Percentiles rank a stretch among this genome's conserved stretches.
Conservation (phyloP, 2,888 invertebrate genomes). For the Muscina levida region DNA sequence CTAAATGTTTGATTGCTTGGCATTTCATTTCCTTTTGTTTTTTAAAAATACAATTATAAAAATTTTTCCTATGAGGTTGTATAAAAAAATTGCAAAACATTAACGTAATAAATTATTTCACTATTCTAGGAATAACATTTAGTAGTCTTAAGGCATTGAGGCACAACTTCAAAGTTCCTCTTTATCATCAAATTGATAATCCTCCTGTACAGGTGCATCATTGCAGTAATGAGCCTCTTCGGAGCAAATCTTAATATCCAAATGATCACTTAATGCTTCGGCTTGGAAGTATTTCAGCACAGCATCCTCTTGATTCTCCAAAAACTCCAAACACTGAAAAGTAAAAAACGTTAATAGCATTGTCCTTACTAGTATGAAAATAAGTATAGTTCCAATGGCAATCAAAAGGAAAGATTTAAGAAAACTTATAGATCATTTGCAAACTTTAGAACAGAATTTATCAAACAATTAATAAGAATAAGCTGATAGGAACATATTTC, state of each 20-base stretch:
- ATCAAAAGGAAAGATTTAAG: too few species aligned
- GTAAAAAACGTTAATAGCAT: conserved; percentile 10
- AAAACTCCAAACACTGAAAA: conserved; percentile 75
- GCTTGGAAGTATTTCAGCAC: conserved; percentile 77
- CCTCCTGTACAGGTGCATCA: conserved; percentile 77
- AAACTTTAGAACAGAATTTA: too few species aligned
- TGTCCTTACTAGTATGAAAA: neutral
- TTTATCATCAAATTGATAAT: conserved; percentile 76
- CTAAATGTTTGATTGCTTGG: too few species aligned
- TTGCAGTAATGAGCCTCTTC: conserved; percentile 81
- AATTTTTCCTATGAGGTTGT: neutral
- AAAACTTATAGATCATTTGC: too few species aligned
- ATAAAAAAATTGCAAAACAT: conserved; percentile 46
- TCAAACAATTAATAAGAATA: too few species aligned
- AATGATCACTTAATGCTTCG: conserved; percentile 76
- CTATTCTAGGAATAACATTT: conserved; percentile 54
- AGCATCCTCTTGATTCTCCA: conserved; percentile 78
- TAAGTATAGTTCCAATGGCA: too few species aligned
- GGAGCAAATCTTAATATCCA: conserved; percentile 82
- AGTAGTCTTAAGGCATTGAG: conserved; percentile 39
- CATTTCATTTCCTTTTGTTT: too few species aligned
- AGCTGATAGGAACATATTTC: too few species aligned
- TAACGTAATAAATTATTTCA: conserved; percentile 46
- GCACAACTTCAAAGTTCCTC: conserved; percentile 76
- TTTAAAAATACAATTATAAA: too few species aligned